These are phyloP conservation scores for Melinopterus prodromus DNA, from an alignment of 2,888 invertebrate genomes.

Conservation along the genomic window DNA sequence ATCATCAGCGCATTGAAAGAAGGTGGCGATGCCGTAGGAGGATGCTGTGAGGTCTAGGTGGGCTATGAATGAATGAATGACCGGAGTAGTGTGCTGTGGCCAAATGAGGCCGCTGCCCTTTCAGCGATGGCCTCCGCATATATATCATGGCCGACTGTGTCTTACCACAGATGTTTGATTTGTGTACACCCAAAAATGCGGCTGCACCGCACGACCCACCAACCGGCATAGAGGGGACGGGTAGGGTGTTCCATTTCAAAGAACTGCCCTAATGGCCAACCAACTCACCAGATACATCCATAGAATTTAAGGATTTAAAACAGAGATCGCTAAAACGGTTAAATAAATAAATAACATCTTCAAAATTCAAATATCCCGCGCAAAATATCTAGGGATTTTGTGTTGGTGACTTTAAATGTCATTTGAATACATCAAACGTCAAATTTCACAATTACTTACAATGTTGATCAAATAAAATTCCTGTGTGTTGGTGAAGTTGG, in stretches of 20 bases:
- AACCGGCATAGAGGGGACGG: background rate
- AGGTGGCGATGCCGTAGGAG: background rate
- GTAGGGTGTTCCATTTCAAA: background rate
- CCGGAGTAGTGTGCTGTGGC: background rate
- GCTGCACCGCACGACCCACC: conserved; percentile 12
- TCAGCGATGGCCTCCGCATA: conserved; percentile 59
- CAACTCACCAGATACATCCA: background rate
- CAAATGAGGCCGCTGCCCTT: conserved; percentile 57
- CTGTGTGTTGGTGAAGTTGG: too few species aligned
- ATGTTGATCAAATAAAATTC: too few species aligned
- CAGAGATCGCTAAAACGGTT: background rate
- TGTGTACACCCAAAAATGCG: conserved; percentile 36
- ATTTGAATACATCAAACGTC: too few species aligned
- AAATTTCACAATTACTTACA: too few species aligned
- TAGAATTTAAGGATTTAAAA: background rate
- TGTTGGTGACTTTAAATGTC: too few species aligned
- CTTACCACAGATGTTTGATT: conserved; percentile 37
- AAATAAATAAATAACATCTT: too few species aligned
- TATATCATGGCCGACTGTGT: conserved; percentile 55
- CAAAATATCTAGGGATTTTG: too few species aligned
- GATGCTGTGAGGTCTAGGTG: background rate
- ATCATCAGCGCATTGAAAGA: background rate
- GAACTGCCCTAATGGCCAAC: background rate
- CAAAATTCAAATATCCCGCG: too few species aligned
- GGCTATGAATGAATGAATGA: background rate